Evolutionary conservation across 2,888 invertebrate species (phyloP), one percentile per base, ranked within the genome.

Genomic region (Coremacera marginata): DNA sequence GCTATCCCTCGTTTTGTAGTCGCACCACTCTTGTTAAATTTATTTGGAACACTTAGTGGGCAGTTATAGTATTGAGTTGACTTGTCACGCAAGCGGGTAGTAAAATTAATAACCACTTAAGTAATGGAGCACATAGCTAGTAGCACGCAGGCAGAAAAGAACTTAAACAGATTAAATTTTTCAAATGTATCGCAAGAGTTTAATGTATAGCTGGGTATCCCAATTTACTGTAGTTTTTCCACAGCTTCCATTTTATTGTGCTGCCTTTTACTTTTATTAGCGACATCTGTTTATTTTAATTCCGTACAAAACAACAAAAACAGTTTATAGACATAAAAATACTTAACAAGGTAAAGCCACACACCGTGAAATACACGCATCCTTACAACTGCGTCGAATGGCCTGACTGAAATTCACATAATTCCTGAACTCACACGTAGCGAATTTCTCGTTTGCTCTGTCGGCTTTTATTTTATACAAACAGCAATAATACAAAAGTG

Each of bases 361-460:
- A 81, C 82, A 82, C 81, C 81, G 80, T 82, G 81, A 81, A 82
- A 82, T 80, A 76, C 79, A 79, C 57, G 55, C 27, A 31, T 63
- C 27, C 31, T 16, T 63, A 31, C 63, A 27, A 63, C 62, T n/a
- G 31, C 27, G 14, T 22, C 27, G 63, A 7, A 25, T 5, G 37
- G 67, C 11, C 31, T 11, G 37, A 37, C 67, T 31, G 7, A 37
- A 85, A 88, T 88, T 87, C 87, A 86, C 84, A 86, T 86, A 88
- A 87, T 87, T 87, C 86, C 85, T 85, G 87, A 86, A 87, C 87
- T 87, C 88, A 87, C 87, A 87, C 86, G 87, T 87, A 84, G 87
- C 82, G 83, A 34, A 67, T 67, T 65, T 37, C 67, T 34, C 22
- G 19, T n/a, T 5, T n/a, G n/a, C 34, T n/a, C n/a, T 65, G 34